A percentile compares a stretch with the other conserved stretches of the same genome.
Evolutionary conservation across 2,113 vertebrate species (phyloP).

Genomic region (Ailuropoda melanoleuca): DNA sequence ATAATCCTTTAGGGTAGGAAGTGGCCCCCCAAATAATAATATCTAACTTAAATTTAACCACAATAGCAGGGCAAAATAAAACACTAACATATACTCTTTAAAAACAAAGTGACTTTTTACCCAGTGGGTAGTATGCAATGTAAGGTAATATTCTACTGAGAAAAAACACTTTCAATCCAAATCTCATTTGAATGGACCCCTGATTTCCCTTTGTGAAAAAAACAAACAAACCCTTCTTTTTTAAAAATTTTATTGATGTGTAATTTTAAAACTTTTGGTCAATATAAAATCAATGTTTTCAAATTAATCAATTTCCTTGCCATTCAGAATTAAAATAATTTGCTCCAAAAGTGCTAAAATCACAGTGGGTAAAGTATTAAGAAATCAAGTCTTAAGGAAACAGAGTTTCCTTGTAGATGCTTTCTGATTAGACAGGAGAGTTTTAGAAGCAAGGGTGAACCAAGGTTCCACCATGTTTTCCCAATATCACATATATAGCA

Average conservation of each 20-base stretch:
- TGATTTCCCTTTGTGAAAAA: neutral
- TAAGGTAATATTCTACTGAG: neutral
- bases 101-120: neutral
- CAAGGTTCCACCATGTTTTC: neutral
- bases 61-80: neutral
- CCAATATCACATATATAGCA: neutral
- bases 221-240: neutral
- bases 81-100: neutral
- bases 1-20: constrained; percentile 3
- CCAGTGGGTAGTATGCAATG: neutral
- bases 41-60: constrained; percentile 29
- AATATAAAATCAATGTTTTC: neutral
- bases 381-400: neutral
- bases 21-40: neutral
- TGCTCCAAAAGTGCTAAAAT: neutral
- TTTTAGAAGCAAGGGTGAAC: neutral
- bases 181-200: neutral
- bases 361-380: neutral
- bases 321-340: neutral
- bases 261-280: neutral
- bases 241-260: neutral
- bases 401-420: neutral
- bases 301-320: constrained; percentile 1
- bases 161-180: neutral
- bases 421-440: neutral